Evolutionary conservation across 2,797 vertebrate species (phyloP).

Genomic region (Gymnocypris eckloni): DNA sequence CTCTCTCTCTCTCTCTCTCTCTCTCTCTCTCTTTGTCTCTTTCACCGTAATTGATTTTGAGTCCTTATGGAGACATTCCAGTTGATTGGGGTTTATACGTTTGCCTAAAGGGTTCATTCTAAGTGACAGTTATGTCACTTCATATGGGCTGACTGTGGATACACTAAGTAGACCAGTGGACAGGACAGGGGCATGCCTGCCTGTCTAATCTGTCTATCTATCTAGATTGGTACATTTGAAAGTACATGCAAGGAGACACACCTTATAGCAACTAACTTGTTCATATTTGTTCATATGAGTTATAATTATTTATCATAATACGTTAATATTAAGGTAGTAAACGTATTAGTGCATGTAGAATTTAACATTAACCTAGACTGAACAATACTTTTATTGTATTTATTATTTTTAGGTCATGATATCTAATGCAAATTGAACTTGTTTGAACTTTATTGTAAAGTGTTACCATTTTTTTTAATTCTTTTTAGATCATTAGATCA

Average conservation of each 20-base stretch:
- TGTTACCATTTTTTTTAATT: background rate
- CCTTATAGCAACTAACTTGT: no score
- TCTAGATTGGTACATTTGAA: no score
- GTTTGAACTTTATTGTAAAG: background rate
- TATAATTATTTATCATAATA: no score
- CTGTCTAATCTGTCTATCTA: no score
- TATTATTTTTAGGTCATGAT: background rate
- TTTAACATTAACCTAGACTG: background rate
- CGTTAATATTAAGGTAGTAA: background rate
- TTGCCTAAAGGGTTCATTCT: conserved; percentile 34
- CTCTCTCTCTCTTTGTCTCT: conserved; percentile 26
- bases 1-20: no score
- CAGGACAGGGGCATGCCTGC: background rate
- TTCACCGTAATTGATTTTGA: conserved; percentile 45
- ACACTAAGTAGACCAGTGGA: conserved; percentile 4
- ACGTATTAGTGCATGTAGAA: background rate
- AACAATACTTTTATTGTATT: background rate
- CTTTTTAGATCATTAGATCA: background rate
- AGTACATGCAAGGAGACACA: no score
- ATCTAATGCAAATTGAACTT: background rate
- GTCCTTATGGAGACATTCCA: conserved; percentile 45
- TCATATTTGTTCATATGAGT: no score
- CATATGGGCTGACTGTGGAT: conserved; percentile 15
- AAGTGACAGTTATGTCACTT: conserved; percentile 45
- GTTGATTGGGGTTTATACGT: conserved; percentile 40